Evolutionary conservation across 1,140 invertebrate genomes (phyloP).

Genomic region (Leptopilina boulardi): DNA sequence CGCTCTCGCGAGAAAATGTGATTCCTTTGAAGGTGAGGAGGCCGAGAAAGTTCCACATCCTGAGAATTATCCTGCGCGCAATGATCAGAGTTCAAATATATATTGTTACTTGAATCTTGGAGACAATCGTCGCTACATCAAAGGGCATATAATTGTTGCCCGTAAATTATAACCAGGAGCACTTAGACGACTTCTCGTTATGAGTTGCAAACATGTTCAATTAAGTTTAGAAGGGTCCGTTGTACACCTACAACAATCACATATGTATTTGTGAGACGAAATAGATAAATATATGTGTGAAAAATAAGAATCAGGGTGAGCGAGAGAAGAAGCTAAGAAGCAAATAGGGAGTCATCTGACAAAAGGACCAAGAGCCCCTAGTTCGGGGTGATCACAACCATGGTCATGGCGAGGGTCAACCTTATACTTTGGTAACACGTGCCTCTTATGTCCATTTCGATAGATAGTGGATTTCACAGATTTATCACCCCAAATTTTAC

Average conservation of each 20-base stretch:
- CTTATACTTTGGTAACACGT: constrained; percentile 70
- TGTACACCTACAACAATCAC: constrained; percentile 43
- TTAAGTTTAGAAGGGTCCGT: constrained; percentile 69
- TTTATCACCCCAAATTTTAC: constrained; percentile 62
- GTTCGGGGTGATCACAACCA: constrained; percentile 22
- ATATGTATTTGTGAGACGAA: not conserved
- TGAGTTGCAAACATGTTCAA: constrained; percentile 77
- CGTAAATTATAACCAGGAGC: constrained; percentile 75
- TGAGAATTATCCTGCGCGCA: constrained; percentile 18
- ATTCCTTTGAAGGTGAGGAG: constrained; percentile 15
- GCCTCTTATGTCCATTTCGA: constrained; percentile 70
- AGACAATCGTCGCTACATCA: constrained; percentile 74
- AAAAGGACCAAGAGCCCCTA: constrained; percentile 10
- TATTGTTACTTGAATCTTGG: constrained; percentile 43
- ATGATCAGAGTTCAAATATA: constrained; percentile 21
- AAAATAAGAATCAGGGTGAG: constrained; percentile 46
- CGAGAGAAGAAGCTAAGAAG: constrained; percentile 43
- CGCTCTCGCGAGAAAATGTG: not conserved
- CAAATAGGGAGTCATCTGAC: constrained; percentile 41
- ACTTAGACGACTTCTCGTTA: constrained; percentile 76
- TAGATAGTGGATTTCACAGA: constrained; percentile 64
- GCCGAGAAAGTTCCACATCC: constrained; percentile 7
- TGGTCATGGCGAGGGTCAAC: constrained; percentile 52
- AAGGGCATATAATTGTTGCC: constrained; percentile 75
- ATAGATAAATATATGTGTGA: constrained; percentile 33